Percentiles rank a stretch among this genome's conserved stretches.
Conservation (phyloP, 1,140 invertebrate genomes). For the Papilio helenus region DNA sequence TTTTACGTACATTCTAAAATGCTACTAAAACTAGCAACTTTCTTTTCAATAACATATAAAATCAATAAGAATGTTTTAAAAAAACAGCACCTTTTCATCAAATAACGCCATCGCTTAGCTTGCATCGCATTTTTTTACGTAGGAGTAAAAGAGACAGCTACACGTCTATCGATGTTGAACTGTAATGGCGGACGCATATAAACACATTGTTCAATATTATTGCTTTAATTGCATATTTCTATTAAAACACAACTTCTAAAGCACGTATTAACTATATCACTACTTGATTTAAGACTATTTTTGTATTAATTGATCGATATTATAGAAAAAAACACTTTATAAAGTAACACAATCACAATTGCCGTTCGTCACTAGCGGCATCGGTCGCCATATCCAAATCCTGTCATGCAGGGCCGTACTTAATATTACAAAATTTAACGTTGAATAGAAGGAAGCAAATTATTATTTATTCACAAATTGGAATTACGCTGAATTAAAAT, state of each 20-base stretch:
- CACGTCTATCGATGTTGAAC: conserved; percentile 57
- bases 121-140: conserved; percentile 50
- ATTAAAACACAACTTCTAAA: conserved; percentile 27
- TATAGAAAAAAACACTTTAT: conserved; percentile 52
- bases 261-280: neutral
- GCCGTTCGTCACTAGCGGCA: conserved; percentile 66
- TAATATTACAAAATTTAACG: neutral
- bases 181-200: conserved; percentile 70
- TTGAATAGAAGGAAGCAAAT: neutral
- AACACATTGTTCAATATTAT: conserved; percentile 46
- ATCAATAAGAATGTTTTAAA: conserved; percentile 45
- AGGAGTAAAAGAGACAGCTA: conserved; percentile 62
- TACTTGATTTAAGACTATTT: neutral
- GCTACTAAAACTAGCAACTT: neutral
- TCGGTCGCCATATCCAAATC: conserved; percentile 76
- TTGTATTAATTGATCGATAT: conserved; percentile 28
- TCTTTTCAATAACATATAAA: conserved; percentile 29
- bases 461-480: neutral
- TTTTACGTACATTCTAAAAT: neutral
- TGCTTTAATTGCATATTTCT: conserved; percentile 43
- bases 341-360: conserved; percentile 65
- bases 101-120: conserved; percentile 44
- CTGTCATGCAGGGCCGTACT: conserved; percentile 65
- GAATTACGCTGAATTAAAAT: neutral
- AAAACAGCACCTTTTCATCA: conserved; percentile 44